Evolutionary conservation across 1,140 invertebrate genomes (phyloP), one percentile per base, ranked within the genome.

Genomic region (Hesperophylax magnus): DNA sequence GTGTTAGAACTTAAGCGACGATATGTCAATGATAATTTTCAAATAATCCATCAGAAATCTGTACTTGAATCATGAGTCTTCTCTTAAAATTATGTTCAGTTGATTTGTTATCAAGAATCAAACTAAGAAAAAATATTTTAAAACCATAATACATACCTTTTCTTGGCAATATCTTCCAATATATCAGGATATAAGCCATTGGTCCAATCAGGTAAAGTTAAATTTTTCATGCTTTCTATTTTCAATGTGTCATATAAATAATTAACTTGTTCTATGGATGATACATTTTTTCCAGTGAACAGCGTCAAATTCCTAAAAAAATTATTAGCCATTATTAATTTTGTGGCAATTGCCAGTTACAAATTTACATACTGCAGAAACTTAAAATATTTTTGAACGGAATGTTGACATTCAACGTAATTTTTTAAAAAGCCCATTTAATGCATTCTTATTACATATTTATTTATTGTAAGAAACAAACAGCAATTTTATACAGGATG

Each of bases 111-210:
- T 27, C 27, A 27, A 27, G 2, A 27, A 27, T 27, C 27, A 2
- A 2, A 27, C 27, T 2, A 2, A 27, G 27, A 27, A 27, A 27
- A 27, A 5, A 27, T 27, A 27, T 27, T 39, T 60, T 20, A 61
- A 61, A 22, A 24, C 27, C 15, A 17, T 56, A 5, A 11, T 18
- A 61, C 8, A 34, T 67, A 67, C 63, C 63, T 67, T 67, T 31
- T 22, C 22, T 27, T 22, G 31, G 63, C 63, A 27, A 31, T 11
- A 18, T 31, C 18, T 47, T 20, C 18, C 47, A 72, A 27, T 67
- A 3, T 72, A 52, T 72, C 69, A 24, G 92, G 92, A 85, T 87
- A 93, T 3, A 93, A 88, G 18, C n/a, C 47, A 14, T 22, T 82
- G 84, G 3, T 85, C 83, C 27, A 72, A 72, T 3, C 5, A 0